Conservation (phyloP, 2,113 vertebrate genomes). For the Tauraco erythrolophus region DNA sequence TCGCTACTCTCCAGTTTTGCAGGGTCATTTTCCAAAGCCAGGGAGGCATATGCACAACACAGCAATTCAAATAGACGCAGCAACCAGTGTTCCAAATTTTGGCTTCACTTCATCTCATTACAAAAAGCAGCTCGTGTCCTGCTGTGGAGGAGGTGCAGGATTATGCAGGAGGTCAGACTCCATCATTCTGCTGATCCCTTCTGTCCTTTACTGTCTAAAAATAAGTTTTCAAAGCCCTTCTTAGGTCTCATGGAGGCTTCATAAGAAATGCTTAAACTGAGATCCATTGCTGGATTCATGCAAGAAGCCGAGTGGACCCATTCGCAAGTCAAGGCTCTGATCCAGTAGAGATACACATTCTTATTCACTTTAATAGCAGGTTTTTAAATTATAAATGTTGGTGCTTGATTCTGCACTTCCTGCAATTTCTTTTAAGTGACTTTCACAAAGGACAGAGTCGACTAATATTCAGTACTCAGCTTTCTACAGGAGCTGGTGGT, state of each 20-base stretch:
- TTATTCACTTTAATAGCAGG: background rate
- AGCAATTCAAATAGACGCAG: background rate
- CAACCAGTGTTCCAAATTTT: constrained; percentile 26
- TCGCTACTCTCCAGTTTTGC: background rate
- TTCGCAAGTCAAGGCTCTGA: constrained; percentile 9
- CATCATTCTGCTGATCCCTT: constrained; percentile 34
- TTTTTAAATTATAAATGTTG: constrained; percentile 2
- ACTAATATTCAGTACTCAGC: background rate
- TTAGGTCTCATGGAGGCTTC: background rate
- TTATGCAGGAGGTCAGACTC: constrained; percentile 50
- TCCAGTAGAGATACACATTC: background rate
- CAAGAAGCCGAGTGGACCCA: background rate
- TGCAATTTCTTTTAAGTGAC: background rate
- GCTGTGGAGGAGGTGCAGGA: constrained; percentile 50
- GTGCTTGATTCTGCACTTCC: background rate
- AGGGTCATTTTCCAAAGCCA: background rate
- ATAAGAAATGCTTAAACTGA: constrained; percentile 1
- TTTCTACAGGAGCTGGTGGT: background rate
- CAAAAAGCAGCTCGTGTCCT: constrained; percentile 48
- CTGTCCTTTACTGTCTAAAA: constrained; percentile 52
- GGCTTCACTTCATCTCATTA: constrained; percentile 63
- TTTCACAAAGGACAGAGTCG: background rate
- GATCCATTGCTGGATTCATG: background rate
- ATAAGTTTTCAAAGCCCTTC: constrained; percentile 50
- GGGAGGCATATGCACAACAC: background rate